Conservation (phyloP, 2,113 vertebrate species). For the Brachypteracias leptosomus region DNA sequence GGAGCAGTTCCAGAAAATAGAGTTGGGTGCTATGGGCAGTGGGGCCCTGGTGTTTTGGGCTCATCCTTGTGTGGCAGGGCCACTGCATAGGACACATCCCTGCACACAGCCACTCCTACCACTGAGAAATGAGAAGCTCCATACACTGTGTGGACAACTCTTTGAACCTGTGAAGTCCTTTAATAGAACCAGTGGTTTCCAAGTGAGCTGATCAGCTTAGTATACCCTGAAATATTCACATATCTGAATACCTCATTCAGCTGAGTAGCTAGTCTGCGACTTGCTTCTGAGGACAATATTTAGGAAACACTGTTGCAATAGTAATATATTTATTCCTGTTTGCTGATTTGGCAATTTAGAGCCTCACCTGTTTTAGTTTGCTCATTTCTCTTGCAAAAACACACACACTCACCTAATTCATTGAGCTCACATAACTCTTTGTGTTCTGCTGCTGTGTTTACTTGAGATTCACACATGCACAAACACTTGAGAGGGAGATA, state of each 20-base stretch:
- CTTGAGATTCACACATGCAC: background rate
- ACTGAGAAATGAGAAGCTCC: background rate
- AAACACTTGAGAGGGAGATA: constrained; percentile 2
- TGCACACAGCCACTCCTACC: background rate
- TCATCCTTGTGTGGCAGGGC: background rate
- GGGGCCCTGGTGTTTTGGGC: fast-evolving
- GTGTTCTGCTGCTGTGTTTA: background rate
- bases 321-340: background rate
- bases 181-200: background rate
- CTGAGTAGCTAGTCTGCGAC: background rate
- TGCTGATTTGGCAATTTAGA: background rate
- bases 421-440: background rate
- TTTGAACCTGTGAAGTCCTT: background rate
- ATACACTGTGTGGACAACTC: background rate
- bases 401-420: background rate
- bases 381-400: background rate
- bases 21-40: fast-evolving
- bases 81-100: fast-evolving
- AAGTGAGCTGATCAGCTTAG: background rate
- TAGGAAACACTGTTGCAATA: background rate
- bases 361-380: background rate
- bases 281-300: background rate
- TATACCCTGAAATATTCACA: background rate
- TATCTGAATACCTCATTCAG: background rate
- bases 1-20: background rate